A percentile compares a stretch with the other conserved stretches of the same genome.
phyloP scores from a whole-genome alignment of 2,888 invertebrate species.

The Ditylenchus weischeri region DNA sequence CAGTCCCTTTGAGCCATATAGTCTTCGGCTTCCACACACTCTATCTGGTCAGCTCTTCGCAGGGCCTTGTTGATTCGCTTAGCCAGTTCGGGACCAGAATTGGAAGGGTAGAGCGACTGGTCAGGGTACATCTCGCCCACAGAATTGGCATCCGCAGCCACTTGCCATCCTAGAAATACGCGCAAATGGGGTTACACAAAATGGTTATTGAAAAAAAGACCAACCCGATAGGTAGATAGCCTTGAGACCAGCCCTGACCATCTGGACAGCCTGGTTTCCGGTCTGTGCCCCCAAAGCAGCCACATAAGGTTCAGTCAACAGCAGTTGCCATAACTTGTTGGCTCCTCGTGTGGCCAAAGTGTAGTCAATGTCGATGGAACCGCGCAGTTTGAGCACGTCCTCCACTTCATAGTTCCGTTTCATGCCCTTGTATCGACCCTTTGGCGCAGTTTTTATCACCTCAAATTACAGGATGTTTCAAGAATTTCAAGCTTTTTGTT shows the following conservation, averaged over 20 bases:
- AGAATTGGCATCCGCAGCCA: conserved; percentile 60
- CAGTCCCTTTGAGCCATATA: conserved; percentile 55
- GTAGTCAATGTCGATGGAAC: conserved; percentile 59
- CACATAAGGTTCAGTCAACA: conserved; percentile 59
- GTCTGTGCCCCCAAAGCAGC: conserved; percentile 59
- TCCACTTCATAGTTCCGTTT: conserved; percentile 57
- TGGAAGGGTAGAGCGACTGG: conserved; percentile 60
- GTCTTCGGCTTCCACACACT: conserved; percentile 49
- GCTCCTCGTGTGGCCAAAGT: conserved; percentile 59
- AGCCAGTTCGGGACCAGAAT: conserved; percentile 59
- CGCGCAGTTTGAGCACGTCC: conserved; percentile 58
- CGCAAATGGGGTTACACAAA: neutral
- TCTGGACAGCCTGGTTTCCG: conserved; percentile 60
- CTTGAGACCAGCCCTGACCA: conserved; percentile 59
- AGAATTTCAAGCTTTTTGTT: too few species aligned
- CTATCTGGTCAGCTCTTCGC: conserved; percentile 55
- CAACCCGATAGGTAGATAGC: conserved; percentile 60
- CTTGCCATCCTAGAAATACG: conserved; percentile 58
- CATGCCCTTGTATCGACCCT: conserved; percentile 58
- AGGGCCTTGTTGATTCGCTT: conserved; percentile 58
- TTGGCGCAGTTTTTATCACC: conserved; percentile 52
- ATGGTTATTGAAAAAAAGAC: neutral
- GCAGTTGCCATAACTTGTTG: conserved; percentile 58
- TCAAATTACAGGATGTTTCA: neutral
- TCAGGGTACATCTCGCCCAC: conserved; percentile 60